These are phyloP conservation scores for Agraylea sexmaculata DNA, from an alignment of 1,140 invertebrate species.

Conservation along the genomic window DNA sequence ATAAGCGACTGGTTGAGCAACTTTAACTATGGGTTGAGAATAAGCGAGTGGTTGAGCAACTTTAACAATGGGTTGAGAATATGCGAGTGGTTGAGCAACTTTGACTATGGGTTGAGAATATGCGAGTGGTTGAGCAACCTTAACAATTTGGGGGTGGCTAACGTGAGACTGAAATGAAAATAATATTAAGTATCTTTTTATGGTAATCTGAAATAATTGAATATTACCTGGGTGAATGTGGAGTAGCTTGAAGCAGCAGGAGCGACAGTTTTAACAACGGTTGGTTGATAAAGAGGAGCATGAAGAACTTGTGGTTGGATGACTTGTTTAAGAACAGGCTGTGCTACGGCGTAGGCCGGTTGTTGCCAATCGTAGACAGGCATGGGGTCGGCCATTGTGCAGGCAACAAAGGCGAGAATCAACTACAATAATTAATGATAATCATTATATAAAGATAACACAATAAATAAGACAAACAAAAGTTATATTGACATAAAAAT, in stretches of 20 bases:
- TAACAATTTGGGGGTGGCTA: slow-evolving; percentile 23
- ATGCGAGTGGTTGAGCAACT: slow-evolving; percentile 19
- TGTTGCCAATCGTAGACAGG: too few species aligned
- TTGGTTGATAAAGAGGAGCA: too few species aligned
- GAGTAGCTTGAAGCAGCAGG: slow-evolving; percentile 30
- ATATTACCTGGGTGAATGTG: slow-evolving; percentile 28
- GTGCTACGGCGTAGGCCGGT: slow-evolving; percentile 6
- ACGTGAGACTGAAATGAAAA: slow-evolving; percentile 22
- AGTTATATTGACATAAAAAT: too few species aligned
- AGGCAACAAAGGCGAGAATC: too few species aligned
- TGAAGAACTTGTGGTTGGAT: slow-evolving; percentile 8
- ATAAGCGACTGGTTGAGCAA: slow-evolving; percentile 24
- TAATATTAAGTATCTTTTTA: background rate
- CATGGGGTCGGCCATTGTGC: too few species aligned
- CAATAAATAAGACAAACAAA: too few species aligned
- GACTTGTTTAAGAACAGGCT: slow-evolving; percentile 1
- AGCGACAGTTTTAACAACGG: slow-evolving; percentile 16
- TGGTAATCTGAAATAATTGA: background rate
- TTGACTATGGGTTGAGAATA: slow-evolving; percentile 12
- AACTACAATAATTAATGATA: too few species aligned
- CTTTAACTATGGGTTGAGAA: slow-evolving; percentile 26
- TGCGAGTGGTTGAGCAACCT: slow-evolving; percentile 19
- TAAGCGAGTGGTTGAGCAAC: slow-evolving; percentile 24
- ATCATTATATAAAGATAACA: too few species aligned
- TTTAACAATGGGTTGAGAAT: slow-evolving; percentile 19